Base-by-base conservation (phyloP, 1,140 invertebrate genomes). In the Drosophila persimilis region DNA sequence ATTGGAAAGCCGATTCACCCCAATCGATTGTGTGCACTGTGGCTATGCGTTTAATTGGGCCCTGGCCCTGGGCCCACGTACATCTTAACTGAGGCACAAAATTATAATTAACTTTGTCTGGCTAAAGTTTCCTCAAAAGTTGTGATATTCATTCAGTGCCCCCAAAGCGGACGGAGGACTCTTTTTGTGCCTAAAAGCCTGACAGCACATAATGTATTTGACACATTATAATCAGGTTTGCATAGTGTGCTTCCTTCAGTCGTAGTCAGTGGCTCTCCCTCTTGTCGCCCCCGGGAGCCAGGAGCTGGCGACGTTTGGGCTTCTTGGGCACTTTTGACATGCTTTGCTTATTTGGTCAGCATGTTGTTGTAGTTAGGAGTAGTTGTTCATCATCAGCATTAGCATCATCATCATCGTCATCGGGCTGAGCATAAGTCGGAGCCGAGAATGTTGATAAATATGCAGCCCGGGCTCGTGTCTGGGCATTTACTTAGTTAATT, bases 171-270 rank as follows among this genome's bases (percentile, higher is more conserved):
- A 24, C 24, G 47, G 22, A 22, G 35, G 13, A 7, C 39, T 53
- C 53, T 77, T 69, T 65, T 65, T 73, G 73, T 47, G 72, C 73
- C 77, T 53, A 75, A 88, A 86, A 86, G 72, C 59, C 77, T 76
- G 81, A 84, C 88, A 90, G 73, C 70, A 80, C 77, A 84, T 88
- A 84, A 90, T 84, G 83, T 69, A 90, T 88, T 90, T 90, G 88
- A 90, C 88, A 90, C 88, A 90, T 90, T 90, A 90, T 89, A 90
- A 90, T 90, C 84, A 89, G 89, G 75, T 80, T 85, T 75, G 80
- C 73, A 89, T 72, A 77, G 73, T 80, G 61, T 62, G 73, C 70
- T 64, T 64, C 60, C 57, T 8, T 52, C 51, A 31, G 67, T 39
- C 70, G 29, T 31, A 31, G 64, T 54, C 64, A 54, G 43, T 54